These are phyloP conservation scores for Calypte anna DNA, from an alignment of 2,113 vertebrate species.

Conservation along the genomic window DNA sequence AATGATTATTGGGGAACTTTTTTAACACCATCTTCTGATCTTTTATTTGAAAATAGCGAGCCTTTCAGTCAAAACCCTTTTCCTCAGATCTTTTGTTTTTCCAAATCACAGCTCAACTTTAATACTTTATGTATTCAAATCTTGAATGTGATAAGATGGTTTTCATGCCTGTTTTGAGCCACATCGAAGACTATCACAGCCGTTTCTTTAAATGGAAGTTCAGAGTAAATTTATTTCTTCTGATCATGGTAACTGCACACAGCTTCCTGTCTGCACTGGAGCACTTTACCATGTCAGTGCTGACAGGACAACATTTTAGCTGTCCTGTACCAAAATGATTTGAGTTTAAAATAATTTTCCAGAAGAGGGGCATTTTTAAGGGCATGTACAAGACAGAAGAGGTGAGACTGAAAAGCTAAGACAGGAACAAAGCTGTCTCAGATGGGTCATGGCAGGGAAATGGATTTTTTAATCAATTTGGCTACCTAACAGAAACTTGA, in stretches of 20 bases:
- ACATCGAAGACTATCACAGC: background rate
- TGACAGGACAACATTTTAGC: background rate
- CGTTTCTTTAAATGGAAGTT: background rate
- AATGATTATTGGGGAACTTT: constrained; percentile 75
- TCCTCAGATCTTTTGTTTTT: constrained; percentile 18
- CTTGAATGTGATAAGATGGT: background rate
- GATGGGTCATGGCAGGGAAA: background rate
- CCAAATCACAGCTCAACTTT: constrained; percentile 7
- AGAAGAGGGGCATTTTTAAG: background rate
- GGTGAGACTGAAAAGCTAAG: background rate
- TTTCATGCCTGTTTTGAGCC: background rate
- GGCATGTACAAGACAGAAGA: background rate
- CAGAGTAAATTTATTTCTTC: background rate
- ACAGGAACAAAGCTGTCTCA: background rate
- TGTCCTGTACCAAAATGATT: background rate
- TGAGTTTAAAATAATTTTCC: background rate
- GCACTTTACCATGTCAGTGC: background rate
- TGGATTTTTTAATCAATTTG: background rate
- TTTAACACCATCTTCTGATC: constrained; percentile 59
- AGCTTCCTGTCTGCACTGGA: background rate
- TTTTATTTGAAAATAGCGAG: constrained; percentile 52
- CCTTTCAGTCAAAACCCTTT: constrained; percentile 48
- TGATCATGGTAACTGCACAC: background rate
- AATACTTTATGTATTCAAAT: background rate
- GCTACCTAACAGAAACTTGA: background rate